A percentile compares a stretch with the other conserved stretches of the same genome.
Evolutionary conservation across 2,797 vertebrate species (phyloP).

Genomic region (Spheniscus humboldti): DNA sequence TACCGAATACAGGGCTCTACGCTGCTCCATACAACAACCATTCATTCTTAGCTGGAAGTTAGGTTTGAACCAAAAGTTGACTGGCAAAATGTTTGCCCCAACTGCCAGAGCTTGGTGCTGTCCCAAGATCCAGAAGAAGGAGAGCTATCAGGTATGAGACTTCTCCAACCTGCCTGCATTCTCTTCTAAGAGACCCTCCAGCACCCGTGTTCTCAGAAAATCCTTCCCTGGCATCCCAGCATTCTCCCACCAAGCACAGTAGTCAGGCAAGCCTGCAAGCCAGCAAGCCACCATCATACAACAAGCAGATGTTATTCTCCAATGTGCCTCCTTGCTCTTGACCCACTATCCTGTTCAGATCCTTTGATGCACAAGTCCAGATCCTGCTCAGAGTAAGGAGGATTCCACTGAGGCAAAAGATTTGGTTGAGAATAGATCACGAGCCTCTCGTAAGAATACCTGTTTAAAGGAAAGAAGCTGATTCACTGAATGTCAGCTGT

Average conservation of each 20-base stretch:
- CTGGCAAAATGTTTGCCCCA: not conserved
- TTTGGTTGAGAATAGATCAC: not conserved
- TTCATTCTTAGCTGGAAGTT: not conserved
- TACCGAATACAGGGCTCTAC: not conserved
- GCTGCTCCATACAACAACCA: not conserved
- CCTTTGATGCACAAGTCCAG: not conserved
- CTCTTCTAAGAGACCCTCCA: not conserved
- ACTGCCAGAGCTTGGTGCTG: not conserved
- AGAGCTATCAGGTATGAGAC: not conserved
- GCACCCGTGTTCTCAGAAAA: not conserved
- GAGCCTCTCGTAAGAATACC: accelerated
- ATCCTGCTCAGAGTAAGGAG: not conserved
- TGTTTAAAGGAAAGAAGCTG: not conserved
- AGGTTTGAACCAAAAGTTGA: not conserved
- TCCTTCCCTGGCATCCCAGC: not conserved
- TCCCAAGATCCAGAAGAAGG: not conserved
- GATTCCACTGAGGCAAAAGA: not conserved
- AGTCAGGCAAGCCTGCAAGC: not conserved
- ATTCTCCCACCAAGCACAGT: not conserved
- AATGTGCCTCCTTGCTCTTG: not conserved
- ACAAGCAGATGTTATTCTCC: not conserved
- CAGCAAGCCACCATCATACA: not conserved
- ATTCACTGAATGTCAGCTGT: not conserved
- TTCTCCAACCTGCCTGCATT: not conserved
- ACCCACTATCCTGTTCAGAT: not conserved